Evolutionary conservation across 2,113 vertebrate genomes (phyloP), one percentile per base, ranked within the genome.

Genomic region (Corvus hawaiiensis): DNA sequence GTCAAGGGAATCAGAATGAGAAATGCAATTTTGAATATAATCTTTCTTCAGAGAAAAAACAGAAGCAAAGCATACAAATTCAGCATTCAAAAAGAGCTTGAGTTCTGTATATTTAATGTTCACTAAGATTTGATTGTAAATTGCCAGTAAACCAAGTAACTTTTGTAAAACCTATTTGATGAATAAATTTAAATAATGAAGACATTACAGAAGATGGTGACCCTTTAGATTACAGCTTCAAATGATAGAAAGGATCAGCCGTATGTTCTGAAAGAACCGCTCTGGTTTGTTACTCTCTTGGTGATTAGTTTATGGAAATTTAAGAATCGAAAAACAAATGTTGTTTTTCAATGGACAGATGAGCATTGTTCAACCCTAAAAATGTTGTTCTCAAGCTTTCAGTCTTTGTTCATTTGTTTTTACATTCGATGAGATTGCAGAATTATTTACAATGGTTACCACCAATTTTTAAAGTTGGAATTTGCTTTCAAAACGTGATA

Each of bases 171-270:
- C 24, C 16, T 72, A 21, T 87, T 43, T 72, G 35, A 24, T 92
- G 84, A 87, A 94, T 94, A 92, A 61, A 91, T 94, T 94, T 91
- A 78, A 96, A 92, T 94, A 95, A 92, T 54, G 13, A 94, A 72
- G 88, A 73, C 10, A 11, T 82, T 81, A 92, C 41, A 87, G 44
- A 89, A 82, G 64, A 33, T 67, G 2, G 8, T 27, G 35, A 62
- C 64, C n/a, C 30, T 80, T 94, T 58, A 80, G 79, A 55, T 89
- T 82, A 37, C 37, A 85, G 13, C 28, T 86, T 84, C 43, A 74
- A 79, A 35, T 16, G 63, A 54, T 86, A 49, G 73, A 91, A 64
- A 30, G 6, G 19, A 51, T 76, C 46, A 74, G n/a, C 46, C 1
- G 1, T 58, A 27, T 11, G 61, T 64, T 62, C 41, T 52, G 48